Conservation (phyloP, 2,888 invertebrate genomes). For the Acanthosepion esculentum region DNA sequence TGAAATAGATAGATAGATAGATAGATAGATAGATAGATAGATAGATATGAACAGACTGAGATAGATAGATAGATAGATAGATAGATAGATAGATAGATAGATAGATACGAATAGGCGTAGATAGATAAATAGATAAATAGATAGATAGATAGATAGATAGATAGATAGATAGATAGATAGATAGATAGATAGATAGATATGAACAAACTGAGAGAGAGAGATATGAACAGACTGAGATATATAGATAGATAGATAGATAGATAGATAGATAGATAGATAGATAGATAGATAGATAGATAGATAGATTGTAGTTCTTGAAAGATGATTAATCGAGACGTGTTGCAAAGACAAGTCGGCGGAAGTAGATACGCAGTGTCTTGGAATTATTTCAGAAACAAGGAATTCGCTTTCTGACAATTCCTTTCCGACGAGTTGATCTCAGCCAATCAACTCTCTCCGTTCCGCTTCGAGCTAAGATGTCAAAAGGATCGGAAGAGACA, state of each 20-base stretch:
- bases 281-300: too few species aligned
- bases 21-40: too few species aligned
- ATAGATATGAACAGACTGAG: too few species aligned
- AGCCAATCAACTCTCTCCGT: not conserved
- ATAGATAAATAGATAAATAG: not conserved
- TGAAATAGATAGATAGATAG: too few species aligned
- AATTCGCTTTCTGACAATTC: not conserved
- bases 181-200: not conserved
- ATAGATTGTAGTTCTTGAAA: not conserved
- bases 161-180: not conserved
- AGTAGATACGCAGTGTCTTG: not conserved
- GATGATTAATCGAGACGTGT: not conserved
- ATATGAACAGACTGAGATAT: too few species aligned
- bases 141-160: not conserved
- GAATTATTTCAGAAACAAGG: not conserved
- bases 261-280: too few species aligned
- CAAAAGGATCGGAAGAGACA: conserved; percentile 8
- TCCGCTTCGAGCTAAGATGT: not conserved
- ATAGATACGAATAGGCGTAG: too few species aligned
- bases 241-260: too few species aligned
- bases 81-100: too few species aligned
- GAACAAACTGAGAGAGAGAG: too few species aligned
- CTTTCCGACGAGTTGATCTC: not conserved
- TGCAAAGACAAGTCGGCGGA: not conserved
- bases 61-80: too few species aligned